These are phyloP conservation scores for Drosophila navojoa DNA, from an alignment of 1,140 invertebrate species.

Conservation along the genomic window DNA sequence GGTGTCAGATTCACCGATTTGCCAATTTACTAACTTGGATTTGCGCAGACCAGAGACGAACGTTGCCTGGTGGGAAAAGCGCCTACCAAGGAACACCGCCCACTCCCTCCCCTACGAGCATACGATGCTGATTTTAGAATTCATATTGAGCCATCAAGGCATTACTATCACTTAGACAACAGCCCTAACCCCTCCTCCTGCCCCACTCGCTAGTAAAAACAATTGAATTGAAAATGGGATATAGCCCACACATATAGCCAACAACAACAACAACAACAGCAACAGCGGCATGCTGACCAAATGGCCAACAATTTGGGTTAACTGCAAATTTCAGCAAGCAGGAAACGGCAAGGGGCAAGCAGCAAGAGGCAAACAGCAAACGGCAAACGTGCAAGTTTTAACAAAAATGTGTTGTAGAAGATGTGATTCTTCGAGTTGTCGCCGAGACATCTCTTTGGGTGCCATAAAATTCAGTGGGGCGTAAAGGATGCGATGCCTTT, in stretches of 20 bases:
- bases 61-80: not conserved
- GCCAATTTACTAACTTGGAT: slow-evolving; percentile 31
- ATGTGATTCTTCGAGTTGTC: slow-evolving; percentile 36
- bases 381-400: slow-evolving; percentile 78
- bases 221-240: slow-evolving; percentile 73
- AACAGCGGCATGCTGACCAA: slow-evolving; percentile 65
- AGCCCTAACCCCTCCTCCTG: not conserved
- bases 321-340: slow-evolving; percentile 71
- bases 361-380: slow-evolving; percentile 41
- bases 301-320: slow-evolving; percentile 81
- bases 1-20: slow-evolving; percentile 47
- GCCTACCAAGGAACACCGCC: not conserved
- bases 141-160: slow-evolving; percentile 60
- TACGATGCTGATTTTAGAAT: slow-evolving; percentile 24
- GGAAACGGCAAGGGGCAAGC: slow-evolving; percentile 52
- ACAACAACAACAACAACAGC: not conserved
- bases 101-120: not conserved
- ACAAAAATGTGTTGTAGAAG: slow-evolving; percentile 66
- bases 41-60: slow-evolving; percentile 1
- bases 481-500: slow-evolving; percentile 78
- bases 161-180: slow-evolving; percentile 69
- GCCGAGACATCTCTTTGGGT: slow-evolving; percentile 25
- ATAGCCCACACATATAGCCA: slow-evolving; percentile 36
- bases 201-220: slow-evolving; percentile 15
- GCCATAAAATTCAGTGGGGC: slow-evolving; percentile 75